These are phyloP conservation scores for Mnemiopsis leidyi DNA, from an alignment of 37 sponge, comb jelly and placozoan species.

Conservation along the genomic window DNA sequence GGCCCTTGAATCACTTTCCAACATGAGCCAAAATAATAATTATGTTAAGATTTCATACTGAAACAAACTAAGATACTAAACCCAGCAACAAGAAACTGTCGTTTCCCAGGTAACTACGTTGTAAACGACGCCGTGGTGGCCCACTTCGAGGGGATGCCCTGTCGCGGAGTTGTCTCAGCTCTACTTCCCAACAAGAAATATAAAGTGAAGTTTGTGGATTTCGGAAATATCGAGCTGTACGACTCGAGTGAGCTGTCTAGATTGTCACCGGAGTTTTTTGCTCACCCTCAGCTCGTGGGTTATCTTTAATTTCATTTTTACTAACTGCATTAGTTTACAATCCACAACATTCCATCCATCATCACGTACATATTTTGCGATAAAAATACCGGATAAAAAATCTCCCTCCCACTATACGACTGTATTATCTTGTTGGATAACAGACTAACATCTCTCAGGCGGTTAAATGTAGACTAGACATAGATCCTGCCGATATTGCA, in stretches of 20 bases:
- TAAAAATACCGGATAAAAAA: too few species aligned
- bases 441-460: neutral
- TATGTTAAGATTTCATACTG: too few species aligned
- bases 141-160: neutral
- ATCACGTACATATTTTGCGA: too few species aligned
- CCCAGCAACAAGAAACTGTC: too few species aligned
- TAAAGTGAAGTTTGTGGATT: conserved; percentile 3
- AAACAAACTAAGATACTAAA: too few species aligned
- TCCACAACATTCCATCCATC: too few species aligned
- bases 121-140: neutral
- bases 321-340: too few species aligned
- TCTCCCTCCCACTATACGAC: too few species aligned
- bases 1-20: too few species aligned
- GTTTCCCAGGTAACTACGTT: neutral
- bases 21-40: too few species aligned
- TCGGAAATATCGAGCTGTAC: neutral
- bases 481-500: neutral
- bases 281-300: neutral
- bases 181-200: neutral
- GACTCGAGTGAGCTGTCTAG: neutral
- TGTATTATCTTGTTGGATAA: too few species aligned
- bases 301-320: neutral
- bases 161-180: neutral
- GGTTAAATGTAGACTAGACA: neutral
- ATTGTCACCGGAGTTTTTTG: neutral